Evolutionary conservation across 2,797 vertebrate species (phyloP), one percentile per base, ranked within the genome.

Genomic region (Centropyge bicolor): DNA sequence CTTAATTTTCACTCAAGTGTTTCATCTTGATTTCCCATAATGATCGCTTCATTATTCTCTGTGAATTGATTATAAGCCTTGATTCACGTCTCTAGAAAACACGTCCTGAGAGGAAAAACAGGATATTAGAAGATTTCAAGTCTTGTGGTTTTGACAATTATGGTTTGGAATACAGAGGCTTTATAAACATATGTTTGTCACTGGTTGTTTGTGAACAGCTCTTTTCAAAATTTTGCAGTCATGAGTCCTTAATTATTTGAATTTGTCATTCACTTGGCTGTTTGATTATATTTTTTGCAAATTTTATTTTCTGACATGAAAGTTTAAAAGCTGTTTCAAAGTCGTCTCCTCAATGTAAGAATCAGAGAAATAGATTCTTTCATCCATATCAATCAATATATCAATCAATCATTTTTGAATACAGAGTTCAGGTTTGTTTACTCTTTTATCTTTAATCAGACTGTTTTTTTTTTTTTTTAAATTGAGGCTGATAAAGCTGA

Each of bases 81-180:
- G 27, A 31, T 4, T 31, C 27, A 31, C 27, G 11, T 38, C 31
- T 45, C 6, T 24, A 16, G 51, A n/a, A 2, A 14, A 17, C 35
- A 40, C 2, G 16, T 59, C 8, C 22, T 51, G 3, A 12, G 41
- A 74, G 46, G n/a, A n/a, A n/a, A 3, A 14, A 20, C 43, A 36
- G 61, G 35, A 65, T 52, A 71, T 51, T 11, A 40, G 12, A 64
- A 71, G 4, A 51, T 49, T 65, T 65, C 31, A 4, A 27, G 8
- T 20, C 24, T 8, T 12, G 43, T 57, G 10, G 12, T 41, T 41
- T 49, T 41, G 46, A 52, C 22, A 24, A 54, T 43, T 35, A 19
- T 46, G 8, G 7, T 10, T 31, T 31, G 16, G 20, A 46, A 46
- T 17, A 19, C 17, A 17, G 31, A 57, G 9, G 2, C 10, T 57